Evolutionary conservation across 92 coral and sea anemone species (phyloP).

Genomic region (Bergia sp.): DNA sequence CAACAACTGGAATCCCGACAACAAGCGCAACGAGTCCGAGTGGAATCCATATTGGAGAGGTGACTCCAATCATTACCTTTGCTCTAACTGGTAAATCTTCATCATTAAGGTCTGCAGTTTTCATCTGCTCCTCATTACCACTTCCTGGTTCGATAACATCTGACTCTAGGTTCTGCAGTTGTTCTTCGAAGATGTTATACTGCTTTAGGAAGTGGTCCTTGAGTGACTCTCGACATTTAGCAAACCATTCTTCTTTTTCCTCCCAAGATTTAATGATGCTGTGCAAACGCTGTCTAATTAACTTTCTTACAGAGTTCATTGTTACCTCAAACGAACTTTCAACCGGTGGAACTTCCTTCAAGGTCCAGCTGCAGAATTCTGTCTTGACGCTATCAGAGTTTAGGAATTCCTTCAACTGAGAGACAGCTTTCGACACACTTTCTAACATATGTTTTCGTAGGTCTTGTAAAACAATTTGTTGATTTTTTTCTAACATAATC

Average conservation of each 20-base stretch:
- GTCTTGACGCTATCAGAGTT: background rate
- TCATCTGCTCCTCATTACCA: too few relatives aligned
- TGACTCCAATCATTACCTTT: too few relatives aligned
- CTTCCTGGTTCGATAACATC: background rate
- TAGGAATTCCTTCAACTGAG: conserved; percentile 7
- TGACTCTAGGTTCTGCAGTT: background rate
- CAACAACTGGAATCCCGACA: conserved; percentile 49
- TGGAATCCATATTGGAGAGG: too few relatives aligned
- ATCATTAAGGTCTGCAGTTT: background rate
- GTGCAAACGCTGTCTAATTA: conserved; percentile 2
- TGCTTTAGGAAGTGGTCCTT: too few relatives aligned
- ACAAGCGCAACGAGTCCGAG: conserved; percentile 49
- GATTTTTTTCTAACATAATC: background rate
- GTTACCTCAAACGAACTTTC: conserved; percentile 17
- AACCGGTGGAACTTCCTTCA: background rate
- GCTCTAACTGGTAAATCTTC: background rate
- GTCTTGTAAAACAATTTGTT: background rate
- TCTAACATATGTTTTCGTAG: background rate
- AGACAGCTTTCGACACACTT: background rate
- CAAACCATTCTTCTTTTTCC: background rate
- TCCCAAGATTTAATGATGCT: conserved; percentile 17
- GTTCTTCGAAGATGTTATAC: too few relatives aligned
- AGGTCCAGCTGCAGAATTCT: too few relatives aligned
- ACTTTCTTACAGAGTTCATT: background rate
- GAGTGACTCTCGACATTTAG: too few relatives aligned